Evolutionary conservation across 2,113 vertebrate species (phyloP), one percentile per base, ranked within the genome.

Genomic region (Crypturellus undulatus): DNA sequence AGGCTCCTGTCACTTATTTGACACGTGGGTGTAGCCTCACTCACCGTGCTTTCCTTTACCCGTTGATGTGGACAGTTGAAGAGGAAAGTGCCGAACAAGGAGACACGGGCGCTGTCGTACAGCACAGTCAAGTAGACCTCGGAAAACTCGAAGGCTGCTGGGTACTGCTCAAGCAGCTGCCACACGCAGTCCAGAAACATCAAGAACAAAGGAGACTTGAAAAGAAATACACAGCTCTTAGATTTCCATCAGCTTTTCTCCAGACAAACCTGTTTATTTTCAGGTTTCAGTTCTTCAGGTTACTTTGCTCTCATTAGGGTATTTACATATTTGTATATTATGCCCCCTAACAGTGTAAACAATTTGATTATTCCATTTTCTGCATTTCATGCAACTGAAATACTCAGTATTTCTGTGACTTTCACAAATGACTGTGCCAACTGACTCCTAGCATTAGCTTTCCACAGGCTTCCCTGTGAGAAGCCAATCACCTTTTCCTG

Each of bases 111-210:
- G 45, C 99, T 99, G 96, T 99, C 99, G 4, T 98, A 96, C 94
- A 99, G 89, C 28, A 99, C 96, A 0, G 98, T 98, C 96, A 99
- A 93, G 96, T 99, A 99, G n/a, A 98, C 90, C 85, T 99, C 99
- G 0, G 99, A 99, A 94, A 99, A 99, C 97, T 99, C 99, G 0
- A 99, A 99, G 34, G 99, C 99, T 26, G 99, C 98, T 24, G 99
- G 99, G 94, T 99, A 98, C 52, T 99, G 99, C 21, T 99, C 98
- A 38, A 99, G 97, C 82, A 99, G 98, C 97, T 99, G 99, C 99
- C 99, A 99, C 20, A 99, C 98, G 26, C 99, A 99, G 96, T 99
- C 99, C 95, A 99, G 97, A 96, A 99, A 99, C 59, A 99, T 98
- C 96, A 99, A 80, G 96, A 99, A 99, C 96, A 99, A 94, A 8